Percentiles rank a stretch among this genome's conserved stretches.
Conservation (phyloP, 2,888 invertebrate species). For the Drosophila pseudotalamancana region DNA sequence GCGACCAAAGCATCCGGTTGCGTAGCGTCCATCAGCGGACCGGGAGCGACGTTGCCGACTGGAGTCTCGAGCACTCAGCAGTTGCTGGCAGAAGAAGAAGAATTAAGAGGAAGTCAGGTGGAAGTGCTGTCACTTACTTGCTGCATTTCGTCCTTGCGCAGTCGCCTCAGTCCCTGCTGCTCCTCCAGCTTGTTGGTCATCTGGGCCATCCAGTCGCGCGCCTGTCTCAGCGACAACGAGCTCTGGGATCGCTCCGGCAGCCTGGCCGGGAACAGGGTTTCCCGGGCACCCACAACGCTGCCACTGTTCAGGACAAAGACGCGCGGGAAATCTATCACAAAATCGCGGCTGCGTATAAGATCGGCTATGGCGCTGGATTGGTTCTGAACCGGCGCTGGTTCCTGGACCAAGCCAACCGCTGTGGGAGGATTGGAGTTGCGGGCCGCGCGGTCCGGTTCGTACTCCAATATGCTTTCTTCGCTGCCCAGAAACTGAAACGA, state of each 20-base stretch:
- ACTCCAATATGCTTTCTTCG: conserved; percentile 92
- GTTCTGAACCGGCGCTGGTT: conserved; percentile 1
- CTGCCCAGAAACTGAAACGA: conserved; percentile 90
- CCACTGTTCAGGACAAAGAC: conserved; percentile 78
- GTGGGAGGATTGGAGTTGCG: conserved; percentile 14
- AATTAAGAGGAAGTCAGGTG: no score
- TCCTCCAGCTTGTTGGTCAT: conserved; percentile 81
- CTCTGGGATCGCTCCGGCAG: conserved; percentile 83
- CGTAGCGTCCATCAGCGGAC: conserved; percentile 81
- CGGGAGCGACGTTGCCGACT: conserved; percentile 79
- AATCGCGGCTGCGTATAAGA: conserved; percentile 79
- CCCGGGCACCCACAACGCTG: conserved; percentile 68
- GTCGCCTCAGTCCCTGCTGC: conserved; percentile 76
- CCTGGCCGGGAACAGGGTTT: conserved; percentile 63
- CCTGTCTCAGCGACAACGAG: conserved; percentile 77
- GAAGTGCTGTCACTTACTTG: conserved; percentile 53
- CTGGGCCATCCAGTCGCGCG: conserved; percentile 72
- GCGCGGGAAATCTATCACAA: conserved; percentile 81
- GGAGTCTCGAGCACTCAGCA: conserved; percentile 74
- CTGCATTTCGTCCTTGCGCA: conserved; percentile 77
- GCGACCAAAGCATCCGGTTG: conserved; percentile 70
- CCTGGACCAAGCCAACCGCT: conserved; percentile 10
- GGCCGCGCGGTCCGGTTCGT: conserved; percentile 85
- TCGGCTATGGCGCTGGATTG: conserved; percentile 65
- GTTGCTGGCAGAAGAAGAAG: conserved; percentile 56